phyloP scores from a whole-genome alignment of 2,888 invertebrate species.

The Nesidiocoris tenuis region DNA sequence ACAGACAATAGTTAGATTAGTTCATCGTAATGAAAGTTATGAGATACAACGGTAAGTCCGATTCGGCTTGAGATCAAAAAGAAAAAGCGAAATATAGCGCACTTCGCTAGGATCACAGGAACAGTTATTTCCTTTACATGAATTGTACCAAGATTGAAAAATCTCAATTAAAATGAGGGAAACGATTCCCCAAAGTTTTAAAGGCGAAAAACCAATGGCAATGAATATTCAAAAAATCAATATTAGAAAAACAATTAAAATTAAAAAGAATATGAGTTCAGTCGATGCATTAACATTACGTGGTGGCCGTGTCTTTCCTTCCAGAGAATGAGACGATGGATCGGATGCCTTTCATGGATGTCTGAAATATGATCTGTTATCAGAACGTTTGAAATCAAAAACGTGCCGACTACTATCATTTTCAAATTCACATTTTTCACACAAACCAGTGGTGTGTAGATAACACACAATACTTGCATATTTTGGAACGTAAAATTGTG shows the following conservation, averaged over 20 bases:
- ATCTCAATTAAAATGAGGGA: neutral
- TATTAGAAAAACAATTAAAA: too few species aligned
- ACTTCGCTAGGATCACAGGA: conserved; percentile 25
- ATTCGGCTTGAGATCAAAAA: neutral
- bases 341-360: conserved; percentile 80
- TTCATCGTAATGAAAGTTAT: too few species aligned
- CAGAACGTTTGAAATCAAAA: conserved; percentile 13
- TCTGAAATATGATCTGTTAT: conserved; percentile 61
- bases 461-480: too few species aligned
- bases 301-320: conserved; percentile 50
- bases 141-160: neutral
- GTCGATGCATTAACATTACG: conserved; percentile 45
- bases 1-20: too few species aligned
- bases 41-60: neutral
- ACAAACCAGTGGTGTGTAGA: neutral
- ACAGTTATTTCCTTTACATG: neutral
- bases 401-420: neutral
- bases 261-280: conserved; percentile 8
- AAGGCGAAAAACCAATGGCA: neutral
- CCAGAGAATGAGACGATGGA: conserved; percentile 77
- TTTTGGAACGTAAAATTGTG: too few species aligned
- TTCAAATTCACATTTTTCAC: too few species aligned
- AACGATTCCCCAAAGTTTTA: neutral
- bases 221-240: too few species aligned
- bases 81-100: neutral